phyloP scores from a whole-genome alignment of 2,888 invertebrate genomes.

The Eilema depressum region DNA sequence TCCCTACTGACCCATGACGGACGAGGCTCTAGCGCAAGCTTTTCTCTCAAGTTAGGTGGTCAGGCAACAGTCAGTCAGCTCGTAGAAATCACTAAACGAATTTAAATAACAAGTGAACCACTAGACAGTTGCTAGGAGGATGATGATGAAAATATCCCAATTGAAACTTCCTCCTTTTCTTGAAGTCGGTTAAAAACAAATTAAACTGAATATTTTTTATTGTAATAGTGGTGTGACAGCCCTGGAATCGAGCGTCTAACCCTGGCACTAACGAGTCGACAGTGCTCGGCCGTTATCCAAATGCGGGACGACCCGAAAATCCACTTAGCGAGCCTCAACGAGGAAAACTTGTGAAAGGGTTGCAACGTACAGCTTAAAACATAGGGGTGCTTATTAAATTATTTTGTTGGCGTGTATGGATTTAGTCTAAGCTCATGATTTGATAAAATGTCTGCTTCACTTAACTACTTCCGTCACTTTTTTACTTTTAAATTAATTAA shows the following conservation, averaged over 20 bases:
- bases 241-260: slow-evolving; percentile 50
- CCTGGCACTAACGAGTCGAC: slow-evolving; percentile 72
- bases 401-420: slow-evolving; percentile 22
- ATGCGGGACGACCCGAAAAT: slow-evolving; percentile 81
- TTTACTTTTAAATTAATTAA: neutral
- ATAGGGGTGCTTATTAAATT: slow-evolving; percentile 54
- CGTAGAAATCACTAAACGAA: too few species aligned
- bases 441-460: neutral
- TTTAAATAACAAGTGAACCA: too few species aligned
- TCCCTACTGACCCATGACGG: too few species aligned
- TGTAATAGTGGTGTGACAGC: slow-evolving; percentile 43
- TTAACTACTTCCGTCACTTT: neutral
- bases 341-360: slow-evolving; percentile 63
- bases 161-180: neutral
- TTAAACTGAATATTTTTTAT: neutral
- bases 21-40: too few species aligned
- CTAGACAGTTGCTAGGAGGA: neutral
- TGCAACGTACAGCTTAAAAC: slow-evolving; percentile 50
- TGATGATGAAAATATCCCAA: neutral
- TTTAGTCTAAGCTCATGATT: slow-evolving; percentile 1
- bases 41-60: too few species aligned
- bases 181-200: neutral
- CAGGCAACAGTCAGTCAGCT: too few species aligned
- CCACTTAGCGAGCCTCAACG: slow-evolving; percentile 74
- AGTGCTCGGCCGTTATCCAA: slow-evolving; percentile 78